Evolutionary conservation across 2,113 vertebrate genomes (phyloP).

Genomic region (Macquaria australasica): DNA sequence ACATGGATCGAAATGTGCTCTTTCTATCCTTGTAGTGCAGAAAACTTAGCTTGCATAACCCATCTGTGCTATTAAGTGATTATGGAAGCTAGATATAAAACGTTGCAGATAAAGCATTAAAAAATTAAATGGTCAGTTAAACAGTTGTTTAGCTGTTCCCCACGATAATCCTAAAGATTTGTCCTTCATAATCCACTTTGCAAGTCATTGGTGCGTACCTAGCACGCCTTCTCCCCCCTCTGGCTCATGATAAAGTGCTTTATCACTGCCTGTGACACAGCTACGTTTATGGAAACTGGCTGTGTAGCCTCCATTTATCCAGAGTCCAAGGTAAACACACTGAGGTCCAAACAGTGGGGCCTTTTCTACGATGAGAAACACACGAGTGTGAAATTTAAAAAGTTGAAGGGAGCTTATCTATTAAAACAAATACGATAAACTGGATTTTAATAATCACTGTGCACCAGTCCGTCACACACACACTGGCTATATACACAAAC

Average conservation of each 20-base stretch:
- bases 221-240: background rate
- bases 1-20: slow-evolving; percentile 1
- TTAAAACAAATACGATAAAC: slow-evolving; percentile 69
- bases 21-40: background rate
- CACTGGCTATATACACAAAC: slow-evolving; percentile 61
- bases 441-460: slow-evolving; percentile 45
- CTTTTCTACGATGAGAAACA: slow-evolving; percentile 11
- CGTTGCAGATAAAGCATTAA: background rate
- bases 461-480: slow-evolving; percentile 25
- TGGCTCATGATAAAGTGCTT: slow-evolving; percentile 44
- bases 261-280: slow-evolving; percentile 49
- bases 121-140: background rate
- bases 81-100: background rate
- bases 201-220: background rate
- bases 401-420: slow-evolving; percentile 42
- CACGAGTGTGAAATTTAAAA: slow-evolving; percentile 37
- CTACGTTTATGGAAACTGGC: slow-evolving; percentile 48
- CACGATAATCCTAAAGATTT: slow-evolving; percentile 10
- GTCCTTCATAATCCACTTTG: slow-evolving; percentile 50
- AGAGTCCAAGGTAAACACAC: slow-evolving; percentile 48
- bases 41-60: background rate
- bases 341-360: slow-evolving; percentile 3
- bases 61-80: background rate
- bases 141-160: background rate
- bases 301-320: slow-evolving; percentile 24